Evolutionary conservation across 1,140 invertebrate genomes (phyloP), one percentile per base, ranked within the genome.

Genomic region (Zaprionus taronus): DNA sequence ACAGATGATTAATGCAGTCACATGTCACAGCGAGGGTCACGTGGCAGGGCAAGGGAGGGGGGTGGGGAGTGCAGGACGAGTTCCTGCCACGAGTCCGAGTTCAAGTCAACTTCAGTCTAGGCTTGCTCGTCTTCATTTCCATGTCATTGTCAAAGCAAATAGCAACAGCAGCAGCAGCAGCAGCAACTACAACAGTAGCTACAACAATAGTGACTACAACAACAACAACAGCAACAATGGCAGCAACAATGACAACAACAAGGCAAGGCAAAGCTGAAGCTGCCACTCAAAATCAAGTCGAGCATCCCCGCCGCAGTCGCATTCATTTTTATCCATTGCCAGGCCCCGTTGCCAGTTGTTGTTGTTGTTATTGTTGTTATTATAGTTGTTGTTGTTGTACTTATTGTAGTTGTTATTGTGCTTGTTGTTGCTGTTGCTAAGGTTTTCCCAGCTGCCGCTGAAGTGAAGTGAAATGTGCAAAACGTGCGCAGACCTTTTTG

Each of bases 131-230:
- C 41, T 75, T 73, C 73, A 76, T 76, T 76, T 69, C 55, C 85
- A 65, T 87, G 84, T 90, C 85, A 89, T 84, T 90, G 84, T 89
- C 84, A 90, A 65, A 79, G 73, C 56, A 28, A 41, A 81, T 65
- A 75, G 20, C 81, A 78, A 49, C 64, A 60, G 11, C 53, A 73
- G 24, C 49, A 56, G 34, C 63, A 44, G 24, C 53, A 60, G 47
- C 58, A 53, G 65, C 28, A 41, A 31, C 24, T 17, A 14, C 41
- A 9, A 9, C n/a, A 17, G 7, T n/a, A n/a, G 7, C 5, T 9
- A 47, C 41, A 47, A 47, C 41, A 17, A 22, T 11, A 5, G 4
- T n/a, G 2, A 7, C 44, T 2, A 47, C 44, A 4, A 20, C 17
- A 47, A 11, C 11, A 9, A 2, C 20, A 5, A 51, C 47, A 24